Conservation (phyloP, 1,140 invertebrate genomes). For the Frieseomelitta varia region DNA sequence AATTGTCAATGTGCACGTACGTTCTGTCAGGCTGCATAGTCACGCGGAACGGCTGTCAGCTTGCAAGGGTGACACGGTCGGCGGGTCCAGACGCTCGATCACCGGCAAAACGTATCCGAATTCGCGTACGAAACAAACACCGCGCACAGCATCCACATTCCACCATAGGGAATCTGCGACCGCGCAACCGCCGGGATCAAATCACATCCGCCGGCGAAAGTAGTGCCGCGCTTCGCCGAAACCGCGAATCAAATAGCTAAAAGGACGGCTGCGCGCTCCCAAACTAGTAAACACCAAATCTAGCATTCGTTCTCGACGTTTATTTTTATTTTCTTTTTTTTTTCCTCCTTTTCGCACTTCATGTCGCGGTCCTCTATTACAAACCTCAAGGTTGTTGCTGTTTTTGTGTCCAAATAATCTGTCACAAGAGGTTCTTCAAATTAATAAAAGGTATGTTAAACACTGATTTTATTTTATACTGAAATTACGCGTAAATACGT, state of each 20-base stretch:
- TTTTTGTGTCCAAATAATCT: too few species aligned
- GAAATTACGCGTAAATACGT: not conserved
- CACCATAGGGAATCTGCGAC: constrained; percentile 76
- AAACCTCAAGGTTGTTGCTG: too few species aligned
- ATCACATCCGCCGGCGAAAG: constrained; percentile 67
- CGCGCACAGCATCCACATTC: constrained; percentile 79
- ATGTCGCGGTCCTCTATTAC: too few species aligned
- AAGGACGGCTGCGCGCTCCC: constrained; percentile 31
- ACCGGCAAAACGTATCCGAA: constrained; percentile 49
- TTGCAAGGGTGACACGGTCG: not conserved
- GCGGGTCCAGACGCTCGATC: constrained; percentile 7
- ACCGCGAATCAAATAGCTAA: constrained; percentile 48
- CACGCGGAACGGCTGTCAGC: not conserved
- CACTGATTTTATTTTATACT: too few species aligned
- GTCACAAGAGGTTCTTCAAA: not conserved
- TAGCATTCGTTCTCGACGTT: not conserved
- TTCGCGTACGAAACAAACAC: constrained; percentile 74
- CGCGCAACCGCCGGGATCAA: constrained; percentile 72
- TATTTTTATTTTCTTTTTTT: not conserved
- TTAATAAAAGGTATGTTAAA: not conserved
- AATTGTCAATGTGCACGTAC: constrained; percentile 44
- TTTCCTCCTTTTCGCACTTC: not conserved
- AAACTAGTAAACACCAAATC: not conserved
- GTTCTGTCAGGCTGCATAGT: constrained; percentile 41
- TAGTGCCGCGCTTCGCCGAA: constrained; percentile 55